A percentile compares a stretch with the other conserved stretches of the same genome.
phyloP scores from a whole-genome alignment of 2,797 vertebrate species.

The Alcedo atthis region DNA sequence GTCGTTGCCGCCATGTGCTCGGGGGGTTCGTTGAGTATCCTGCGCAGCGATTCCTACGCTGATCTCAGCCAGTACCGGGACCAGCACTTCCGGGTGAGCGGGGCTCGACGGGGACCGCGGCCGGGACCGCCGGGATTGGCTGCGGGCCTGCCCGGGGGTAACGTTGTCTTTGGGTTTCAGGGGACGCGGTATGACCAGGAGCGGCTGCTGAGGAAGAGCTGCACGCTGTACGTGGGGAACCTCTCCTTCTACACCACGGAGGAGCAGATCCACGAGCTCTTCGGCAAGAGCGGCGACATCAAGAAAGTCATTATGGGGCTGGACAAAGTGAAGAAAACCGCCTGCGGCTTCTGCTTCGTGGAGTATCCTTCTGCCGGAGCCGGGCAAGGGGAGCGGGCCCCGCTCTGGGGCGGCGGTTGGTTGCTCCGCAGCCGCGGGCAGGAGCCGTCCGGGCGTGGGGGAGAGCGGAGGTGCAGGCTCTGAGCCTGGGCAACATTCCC shows the following conservation, averaged over 20 bases:
- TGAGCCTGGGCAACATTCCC: background rate
- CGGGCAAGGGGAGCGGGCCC: background rate
- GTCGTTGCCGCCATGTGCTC: background rate
- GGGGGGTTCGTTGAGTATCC: background rate
- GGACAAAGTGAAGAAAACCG: constrained; percentile 71
- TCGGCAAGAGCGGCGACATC: constrained; percentile 73
- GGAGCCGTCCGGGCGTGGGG: background rate
- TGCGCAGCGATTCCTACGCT: constrained; percentile 61
- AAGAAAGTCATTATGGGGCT: constrained; percentile 74
- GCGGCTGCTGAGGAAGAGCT: constrained; percentile 54
- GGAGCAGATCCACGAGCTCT: constrained; percentile 76
- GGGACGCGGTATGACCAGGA: constrained; percentile 50
- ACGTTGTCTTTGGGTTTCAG: constrained; percentile 29
- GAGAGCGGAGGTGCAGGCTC: accelerated
- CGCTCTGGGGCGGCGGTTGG: background rate
- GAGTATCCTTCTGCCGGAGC: constrained; percentile 64
- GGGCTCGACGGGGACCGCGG: background rate
- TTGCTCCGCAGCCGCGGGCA: background rate
- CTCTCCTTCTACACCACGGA: constrained; percentile 74
- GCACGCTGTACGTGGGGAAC: constrained; percentile 68
- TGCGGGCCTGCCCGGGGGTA: background rate
- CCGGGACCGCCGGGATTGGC: background rate
- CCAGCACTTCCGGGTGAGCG: constrained; percentile 59
- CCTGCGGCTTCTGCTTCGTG: constrained; percentile 75
- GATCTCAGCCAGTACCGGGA: constrained; percentile 59